phyloP scores from a whole-genome alignment of 2,797 vertebrate species.

The Clarias pachynema region DNA sequence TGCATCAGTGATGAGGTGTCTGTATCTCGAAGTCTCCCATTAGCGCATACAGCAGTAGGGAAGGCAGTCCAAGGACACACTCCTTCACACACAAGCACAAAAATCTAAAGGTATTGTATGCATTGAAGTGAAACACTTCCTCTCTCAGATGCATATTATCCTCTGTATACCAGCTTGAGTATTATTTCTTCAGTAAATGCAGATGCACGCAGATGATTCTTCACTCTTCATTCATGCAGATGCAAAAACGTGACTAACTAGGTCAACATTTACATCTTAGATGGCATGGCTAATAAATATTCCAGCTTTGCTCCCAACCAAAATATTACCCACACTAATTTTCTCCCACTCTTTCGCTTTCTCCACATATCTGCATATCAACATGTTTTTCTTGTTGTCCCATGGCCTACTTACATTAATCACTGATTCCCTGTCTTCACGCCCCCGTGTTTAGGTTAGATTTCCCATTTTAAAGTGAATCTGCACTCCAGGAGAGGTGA shows the following conservation, averaged over 20 bases:
- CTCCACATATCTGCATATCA: constrained; percentile 1
- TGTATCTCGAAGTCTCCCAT: constrained; percentile 64
- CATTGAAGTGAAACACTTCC: not conserved
- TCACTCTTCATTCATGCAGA: constrained; percentile 29
- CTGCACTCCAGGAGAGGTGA: constrained; percentile 14
- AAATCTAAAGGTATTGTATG: constrained; percentile 20
- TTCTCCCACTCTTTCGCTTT: not conserved
- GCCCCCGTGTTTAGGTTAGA: constrained; percentile 34
- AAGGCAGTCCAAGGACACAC: constrained; percentile 78
- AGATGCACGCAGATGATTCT: not conserved
- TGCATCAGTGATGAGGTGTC: constrained; percentile 80
- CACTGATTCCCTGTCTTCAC: constrained; percentile 63
- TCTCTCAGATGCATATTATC: not conserved
- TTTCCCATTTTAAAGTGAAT: constrained; percentile 7
- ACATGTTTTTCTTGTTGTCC: constrained; percentile 60
- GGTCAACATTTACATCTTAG: constrained; percentile 49
- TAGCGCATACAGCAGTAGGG: constrained; percentile 59
- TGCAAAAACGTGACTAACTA: constrained; percentile 26
- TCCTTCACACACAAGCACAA: constrained; percentile 25
- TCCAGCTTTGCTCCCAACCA: constrained; percentile 23
- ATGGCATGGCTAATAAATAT: constrained; percentile 32
- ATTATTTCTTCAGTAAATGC: not conserved
- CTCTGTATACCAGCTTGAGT: constrained; percentile 3
- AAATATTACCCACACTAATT: constrained; percentile 7
- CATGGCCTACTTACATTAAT: constrained; percentile 75